Percentiles rank a stretch among this genome's conserved stretches.
These are phyloP conservation scores for Xanthostigma xanthostigma DNA, from an alignment of 2,888 invertebrate species.

Conservation along the genomic window DNA sequence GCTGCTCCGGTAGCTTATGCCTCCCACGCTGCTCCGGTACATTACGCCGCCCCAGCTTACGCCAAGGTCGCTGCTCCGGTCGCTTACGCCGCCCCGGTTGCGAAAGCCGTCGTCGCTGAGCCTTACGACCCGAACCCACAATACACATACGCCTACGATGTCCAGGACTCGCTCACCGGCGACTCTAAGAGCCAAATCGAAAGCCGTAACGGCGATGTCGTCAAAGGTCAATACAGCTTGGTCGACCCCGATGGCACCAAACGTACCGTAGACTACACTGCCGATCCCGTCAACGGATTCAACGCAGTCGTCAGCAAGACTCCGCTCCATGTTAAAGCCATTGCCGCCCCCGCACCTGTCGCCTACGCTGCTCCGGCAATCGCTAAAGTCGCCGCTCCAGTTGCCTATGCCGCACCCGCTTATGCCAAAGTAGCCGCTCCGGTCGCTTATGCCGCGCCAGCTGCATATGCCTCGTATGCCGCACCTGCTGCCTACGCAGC, in stretches of 20 bases:
- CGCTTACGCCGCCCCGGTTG: constrained; percentile 11
- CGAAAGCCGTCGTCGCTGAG: constrained; percentile 20
- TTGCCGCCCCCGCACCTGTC: constrained; percentile 23
- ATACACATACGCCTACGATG: constrained; percentile 32
- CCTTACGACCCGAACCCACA: constrained; percentile 31
- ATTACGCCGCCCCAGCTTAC: constrained; percentile 3
- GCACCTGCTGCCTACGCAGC: constrained; percentile 21
- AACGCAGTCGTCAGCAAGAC: constrained; percentile 31
- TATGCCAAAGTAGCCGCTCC: constrained; percentile 2
- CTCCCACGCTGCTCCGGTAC: constrained; percentile 15
- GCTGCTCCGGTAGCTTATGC: not conserved
- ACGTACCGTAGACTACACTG: constrained; percentile 32
- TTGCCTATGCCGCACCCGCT: not conserved
- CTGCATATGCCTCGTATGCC: constrained; percentile 20
- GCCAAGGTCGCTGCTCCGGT: constrained; percentile 3
- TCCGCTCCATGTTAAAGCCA: constrained; percentile 20
- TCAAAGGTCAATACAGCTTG: constrained; percentile 32
- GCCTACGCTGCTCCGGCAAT: constrained; percentile 28
- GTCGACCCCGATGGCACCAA: constrained; percentile 32
- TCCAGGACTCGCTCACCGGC: constrained; percentile 31
- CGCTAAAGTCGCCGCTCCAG: not conserved
- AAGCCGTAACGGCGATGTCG: constrained; percentile 30
- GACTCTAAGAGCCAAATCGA: constrained; percentile 33
- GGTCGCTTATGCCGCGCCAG: constrained; percentile 4
- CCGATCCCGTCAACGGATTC: constrained; percentile 34